Evolutionary conservation across 2,888 invertebrate species (phyloP).

Genomic region (Eupithecia subumbrata): DNA sequence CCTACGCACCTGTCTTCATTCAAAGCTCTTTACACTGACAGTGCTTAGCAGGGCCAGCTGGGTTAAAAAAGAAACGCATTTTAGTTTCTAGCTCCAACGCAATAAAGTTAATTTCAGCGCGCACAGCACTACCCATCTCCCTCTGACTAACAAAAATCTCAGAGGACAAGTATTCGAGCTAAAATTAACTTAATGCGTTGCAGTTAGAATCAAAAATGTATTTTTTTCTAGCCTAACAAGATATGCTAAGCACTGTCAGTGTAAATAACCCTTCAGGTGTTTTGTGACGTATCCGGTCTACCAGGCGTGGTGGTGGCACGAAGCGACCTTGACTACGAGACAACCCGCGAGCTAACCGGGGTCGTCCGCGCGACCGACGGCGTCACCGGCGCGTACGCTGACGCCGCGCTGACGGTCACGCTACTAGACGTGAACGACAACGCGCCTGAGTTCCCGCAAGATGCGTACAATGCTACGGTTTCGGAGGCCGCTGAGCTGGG

Average conservation of each 20-base stretch:
- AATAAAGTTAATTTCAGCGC: not conserved
- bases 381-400: constrained; percentile 93
- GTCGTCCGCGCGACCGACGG: constrained; percentile 95
- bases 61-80: not conserved
- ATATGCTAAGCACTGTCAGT: not conserved
- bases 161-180: not conserved
- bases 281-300: not conserved
- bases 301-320: constrained; percentile 94
- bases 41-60: not conserved
- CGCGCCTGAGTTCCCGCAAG: constrained; percentile 91
- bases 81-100: not conserved
- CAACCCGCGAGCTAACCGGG: constrained; percentile 89
- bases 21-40: not conserved
- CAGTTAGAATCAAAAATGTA: not conserved
- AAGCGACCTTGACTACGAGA: constrained; percentile 94
- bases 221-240: not conserved
- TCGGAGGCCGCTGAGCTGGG: constrained; percentile 93
- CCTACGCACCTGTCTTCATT: not conserved
- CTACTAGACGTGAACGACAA: constrained; percentile 96
- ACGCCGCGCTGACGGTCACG: constrained; percentile 91
- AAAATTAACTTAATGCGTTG: not conserved
- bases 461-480: constrained; percentile 91
- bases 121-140: not conserved
- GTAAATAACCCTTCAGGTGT: not conserved
- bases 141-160: not conserved